Base-by-base conservation (phyloP, 2,797 vertebrate species). In the Sebastes miniatus region DNA sequence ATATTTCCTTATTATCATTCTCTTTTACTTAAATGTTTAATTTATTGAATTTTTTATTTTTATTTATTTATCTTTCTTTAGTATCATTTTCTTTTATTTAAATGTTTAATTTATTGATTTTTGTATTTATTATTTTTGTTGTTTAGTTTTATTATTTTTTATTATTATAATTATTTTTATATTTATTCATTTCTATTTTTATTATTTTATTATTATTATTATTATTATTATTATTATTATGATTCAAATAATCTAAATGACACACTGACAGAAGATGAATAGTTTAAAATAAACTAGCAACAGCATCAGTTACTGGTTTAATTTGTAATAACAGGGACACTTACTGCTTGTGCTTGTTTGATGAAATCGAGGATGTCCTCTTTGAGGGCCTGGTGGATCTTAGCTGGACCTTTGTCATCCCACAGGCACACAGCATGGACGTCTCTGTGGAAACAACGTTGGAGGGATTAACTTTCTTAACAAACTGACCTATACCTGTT, bases 321-420 rank as follows among this genome's bases (percentile, higher is more conserved):
- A 9, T 59, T 13, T 13, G 11, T 43, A 39, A 50, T 1, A 50
- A 18, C 18, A 20, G 18, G 47, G 16, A 20, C 47, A 50, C 47
- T 91, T 87, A 93, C 92, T 63, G 98, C 98, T 94, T 99, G 98
- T 91, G 98, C 98, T 97, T 99, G 98, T 94, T 99, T 99, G 92
- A 99, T 99, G 94, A 99, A 99, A 87, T 99, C 98, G 92, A 99
- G 95, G 87, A 99, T 99, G 92, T 99, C 98, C 93, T 99, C 98
- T 95, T 99, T 99, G 88, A 99, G 96, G 88, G 98, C 98, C 91
- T 99, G 98, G 91, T 99, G 98, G 92, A 99, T 99, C 96, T 99
- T 99, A 72, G 98, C 98, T 66, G 98, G 98, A 85, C 98, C 98
- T 96, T 99, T 99, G 94, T 99, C 98, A 90, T 99, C 98, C 98